These are phyloP conservation scores for Entelurus aequoreus DNA, from an alignment of 2,113 vertebrate genomes.

Conservation along the genomic window DNA sequence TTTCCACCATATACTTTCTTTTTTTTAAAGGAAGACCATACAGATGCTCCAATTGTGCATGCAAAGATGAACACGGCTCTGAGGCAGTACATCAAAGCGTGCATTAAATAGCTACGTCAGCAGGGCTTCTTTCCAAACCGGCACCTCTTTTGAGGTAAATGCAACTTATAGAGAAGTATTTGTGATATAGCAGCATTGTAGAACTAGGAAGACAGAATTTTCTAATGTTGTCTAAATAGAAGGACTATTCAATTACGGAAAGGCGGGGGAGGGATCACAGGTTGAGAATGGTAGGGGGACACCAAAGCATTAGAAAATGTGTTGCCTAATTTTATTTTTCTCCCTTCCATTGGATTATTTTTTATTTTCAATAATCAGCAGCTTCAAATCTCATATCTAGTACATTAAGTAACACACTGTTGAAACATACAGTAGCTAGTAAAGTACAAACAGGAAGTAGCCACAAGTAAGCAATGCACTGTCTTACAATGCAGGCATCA, in stretches of 20 bases:
- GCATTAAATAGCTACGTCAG: conserved; percentile 24
- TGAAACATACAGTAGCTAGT: conserved; percentile 31
- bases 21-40: conserved; percentile 41
- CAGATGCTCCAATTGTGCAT: conserved; percentile 25
- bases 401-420: conserved; percentile 48
- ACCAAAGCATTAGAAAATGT: conserved; percentile 46
- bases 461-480: conserved; percentile 49
- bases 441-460: conserved; percentile 50
- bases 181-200: conserved; percentile 68
- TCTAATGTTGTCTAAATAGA: conserved; percentile 54
- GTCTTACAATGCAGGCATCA: conserved; percentile 48
- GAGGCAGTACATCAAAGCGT: conserved; percentile 26
- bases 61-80: conserved; percentile 31
- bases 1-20: not conserved
- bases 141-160: conserved; percentile 31
- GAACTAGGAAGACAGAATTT: conserved; percentile 44
- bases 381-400: conserved; percentile 51
- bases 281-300: conserved; percentile 32
- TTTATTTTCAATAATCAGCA: conserved; percentile 14
- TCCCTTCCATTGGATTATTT: conserved; percentile 6
- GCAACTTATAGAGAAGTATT: conserved; percentile 41
- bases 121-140: conserved; percentile 15
- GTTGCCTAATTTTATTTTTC: conserved; percentile 40
- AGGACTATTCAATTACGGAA: conserved; percentile 49
- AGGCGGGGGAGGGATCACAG: conserved; percentile 32